Percentiles rank a stretch among this genome's conserved stretches.
Evolutionary conservation across 2,888 invertebrate species (phyloP).

Genomic region (Eretmocerus hayati): DNA sequence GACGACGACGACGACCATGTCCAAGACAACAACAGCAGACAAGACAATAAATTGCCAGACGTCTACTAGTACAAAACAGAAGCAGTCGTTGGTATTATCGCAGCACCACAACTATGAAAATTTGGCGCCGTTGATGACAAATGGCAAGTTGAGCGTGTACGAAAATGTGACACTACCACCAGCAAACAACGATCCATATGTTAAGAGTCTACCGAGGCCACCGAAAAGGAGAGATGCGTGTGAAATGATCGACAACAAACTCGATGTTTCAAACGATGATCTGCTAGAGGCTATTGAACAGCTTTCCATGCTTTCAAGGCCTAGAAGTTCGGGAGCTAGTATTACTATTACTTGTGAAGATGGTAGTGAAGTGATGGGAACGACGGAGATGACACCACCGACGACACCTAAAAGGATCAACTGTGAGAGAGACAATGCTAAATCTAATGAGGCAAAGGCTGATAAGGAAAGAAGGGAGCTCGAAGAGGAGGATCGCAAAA

Average conservation of each 20-base stretch:
- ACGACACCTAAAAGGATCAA: conserved; percentile 40
- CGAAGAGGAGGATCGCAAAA: conserved; percentile 49
- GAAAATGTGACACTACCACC: conserved; percentile 33
- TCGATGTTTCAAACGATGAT: conserved; percentile 48
- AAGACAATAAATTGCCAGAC: conserved; percentile 4
- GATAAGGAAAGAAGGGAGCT: conserved; percentile 37
- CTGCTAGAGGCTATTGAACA: conserved; percentile 44
- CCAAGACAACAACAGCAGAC: background rate
- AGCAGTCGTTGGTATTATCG: conserved; percentile 17
- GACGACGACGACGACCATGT: background rate
- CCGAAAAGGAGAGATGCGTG: conserved; percentile 22
- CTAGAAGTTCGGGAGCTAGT: conserved; percentile 29
- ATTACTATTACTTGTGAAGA: background rate
- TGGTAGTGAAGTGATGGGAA: conserved; percentile 9
- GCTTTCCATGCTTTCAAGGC: conserved; percentile 45
- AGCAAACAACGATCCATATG: conserved; percentile 22
- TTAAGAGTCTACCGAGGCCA: conserved; percentile 28
- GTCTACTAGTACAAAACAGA: no score
- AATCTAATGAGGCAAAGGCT: conserved; percentile 35
- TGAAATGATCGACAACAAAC: conserved; percentile 41
- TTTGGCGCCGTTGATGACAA: conserved; percentile 24
- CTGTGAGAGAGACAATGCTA: conserved; percentile 33
- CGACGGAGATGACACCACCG: conserved; percentile 17
- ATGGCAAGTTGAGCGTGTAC: conserved; percentile 35
- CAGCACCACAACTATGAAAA: conserved; percentile 31